Base-by-base conservation (phyloP, 2,888 invertebrate genomes). In the Helicoverpa assulta region DNA sequence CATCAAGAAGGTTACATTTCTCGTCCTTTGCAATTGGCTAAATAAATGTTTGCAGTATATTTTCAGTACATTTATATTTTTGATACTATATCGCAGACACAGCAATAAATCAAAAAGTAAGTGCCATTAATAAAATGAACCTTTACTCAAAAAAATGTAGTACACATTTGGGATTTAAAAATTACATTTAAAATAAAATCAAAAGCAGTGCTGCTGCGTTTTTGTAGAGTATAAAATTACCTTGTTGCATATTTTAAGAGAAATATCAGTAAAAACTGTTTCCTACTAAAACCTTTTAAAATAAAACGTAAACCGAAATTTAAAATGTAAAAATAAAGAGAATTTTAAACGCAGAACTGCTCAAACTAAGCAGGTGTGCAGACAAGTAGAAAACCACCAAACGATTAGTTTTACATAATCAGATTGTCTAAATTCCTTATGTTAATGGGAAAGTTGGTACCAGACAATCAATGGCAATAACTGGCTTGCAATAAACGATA, bases 381-480 rank as follows among this genome's bases (percentile, higher is more conserved):
- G 21, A 37, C 12, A 53, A 26, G 14, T 56, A 67, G 79, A 78
- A 76, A 76, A 73, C 51, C 16, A 53, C 55, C 50, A 55, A 69
- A 57, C 55, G 73, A 78, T 73, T 62, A 55, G 52, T 50, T 73
- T 77, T 78, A 76, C 69, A 67, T 74, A 68, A 73, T 71, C 47
- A 68, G 62, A 76, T 71, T 71, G 78, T 80, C 80, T 84, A 47
- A 73, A 74, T 77, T 83, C 67, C n/a, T 43, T 56, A 71, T 55
- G 74, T 81, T 86, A 85, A 86, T 87, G 81, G 84, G 89, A 91
- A 90, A 92, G 90, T 89, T 86, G 81, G 86, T 83, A 85, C 83
- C 84, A 80, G 76, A 80, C 88, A 87, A 86, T 89, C 87, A 87
- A 88, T 87, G 71, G 77, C 77, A 77, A 86, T 90, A 88, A 88